Conservation (phyloP, 2,888 invertebrate species). For the Stenoptilia bipunctidactyla region DNA sequence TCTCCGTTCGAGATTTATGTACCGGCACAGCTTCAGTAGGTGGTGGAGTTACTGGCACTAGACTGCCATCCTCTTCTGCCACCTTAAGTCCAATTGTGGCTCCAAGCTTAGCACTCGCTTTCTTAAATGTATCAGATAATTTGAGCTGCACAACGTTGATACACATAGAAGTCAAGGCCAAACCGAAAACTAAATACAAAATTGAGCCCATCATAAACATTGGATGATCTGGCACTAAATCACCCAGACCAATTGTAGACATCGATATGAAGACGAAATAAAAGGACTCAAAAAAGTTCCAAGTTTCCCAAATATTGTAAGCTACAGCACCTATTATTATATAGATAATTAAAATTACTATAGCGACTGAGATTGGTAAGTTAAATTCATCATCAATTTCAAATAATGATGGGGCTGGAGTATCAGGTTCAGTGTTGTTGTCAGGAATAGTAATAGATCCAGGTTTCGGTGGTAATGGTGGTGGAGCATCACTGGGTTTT, state of each 20-base stretch:
- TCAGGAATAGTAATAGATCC: slow-evolving; percentile 35
- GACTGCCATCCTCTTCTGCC: slow-evolving; percentile 75
- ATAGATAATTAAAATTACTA: slow-evolving; percentile 85
- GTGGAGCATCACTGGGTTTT: slow-evolving; percentile 49
- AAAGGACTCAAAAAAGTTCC: slow-evolving; percentile 94
- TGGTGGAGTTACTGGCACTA: slow-evolving; percentile 54
- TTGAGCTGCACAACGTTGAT: slow-evolving; percentile 94
- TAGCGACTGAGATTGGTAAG: slow-evolving; percentile 90
- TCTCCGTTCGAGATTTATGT: slow-evolving; percentile 39
- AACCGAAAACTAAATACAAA: slow-evolving; percentile 92
- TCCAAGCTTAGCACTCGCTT: slow-evolving; percentile 87
- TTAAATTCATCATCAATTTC: slow-evolving; percentile 95
- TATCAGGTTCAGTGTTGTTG: slow-evolving; percentile 74
- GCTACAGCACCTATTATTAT: slow-evolving; percentile 88
- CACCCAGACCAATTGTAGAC: slow-evolving; percentile 97
- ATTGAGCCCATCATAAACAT: slow-evolving; percentile 92
- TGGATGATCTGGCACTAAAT: slow-evolving; percentile 90
- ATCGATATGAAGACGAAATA: slow-evolving; percentile 98
- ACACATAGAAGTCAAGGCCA: slow-evolving; percentile 96
- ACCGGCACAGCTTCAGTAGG: slow-evolving; percentile 51
- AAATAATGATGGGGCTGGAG: slow-evolving; percentile 83
- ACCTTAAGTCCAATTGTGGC: slow-evolving; percentile 85
- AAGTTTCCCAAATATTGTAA: slow-evolving; percentile 83
- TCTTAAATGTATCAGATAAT: slow-evolving; percentile 83
- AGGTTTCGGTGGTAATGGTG: slow-evolving; percentile 55